Conservation (phyloP, 2,113 vertebrate species). For the Plestiodon gilberti region DNA sequence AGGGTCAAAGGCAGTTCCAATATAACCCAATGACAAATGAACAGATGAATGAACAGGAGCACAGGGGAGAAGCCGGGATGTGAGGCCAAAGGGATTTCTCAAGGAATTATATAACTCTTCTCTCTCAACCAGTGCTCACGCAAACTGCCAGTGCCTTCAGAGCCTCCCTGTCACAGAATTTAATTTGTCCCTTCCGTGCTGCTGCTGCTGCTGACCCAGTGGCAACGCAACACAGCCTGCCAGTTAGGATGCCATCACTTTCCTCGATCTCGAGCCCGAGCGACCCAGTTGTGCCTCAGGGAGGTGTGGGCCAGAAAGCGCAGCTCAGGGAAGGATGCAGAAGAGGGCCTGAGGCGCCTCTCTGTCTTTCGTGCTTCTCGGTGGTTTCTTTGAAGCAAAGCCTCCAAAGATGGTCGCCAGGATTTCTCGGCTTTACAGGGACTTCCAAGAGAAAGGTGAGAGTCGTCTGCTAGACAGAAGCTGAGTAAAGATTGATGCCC, state of each 20-base stretch:
- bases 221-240: conserved; percentile 31
- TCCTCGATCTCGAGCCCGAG: neutral
- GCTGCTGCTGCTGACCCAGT: conserved; percentile 1
- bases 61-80: conserved; percentile 20
- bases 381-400: conserved; percentile 1
- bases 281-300: conserved; percentile 28
- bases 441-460: neutral
- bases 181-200: conserved; percentile 7
- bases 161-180: fast-evolving
- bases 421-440: conserved; percentile 1
- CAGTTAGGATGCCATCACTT: conserved; percentile 3
- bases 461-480: neutral
- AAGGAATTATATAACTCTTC: conserved; percentile 49
- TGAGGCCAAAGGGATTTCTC: conserved; percentile 44
- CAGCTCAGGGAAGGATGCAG: neutral
- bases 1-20: conserved; percentile 61
- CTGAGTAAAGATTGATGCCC: neutral
- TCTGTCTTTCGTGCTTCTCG: fast-evolving
- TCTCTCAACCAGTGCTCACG: conserved; percentile 38
- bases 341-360: conserved; percentile 15
- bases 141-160: conserved; percentile 25
- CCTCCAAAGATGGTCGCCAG: neutral
- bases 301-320: conserved; percentile 9
- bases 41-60: conserved; percentile 49
- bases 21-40: conserved; percentile 63